These are phyloP conservation scores for Oophaga sylvatica DNA, from an alignment of 2,797 vertebrate species.

Conservation along the genomic window DNA sequence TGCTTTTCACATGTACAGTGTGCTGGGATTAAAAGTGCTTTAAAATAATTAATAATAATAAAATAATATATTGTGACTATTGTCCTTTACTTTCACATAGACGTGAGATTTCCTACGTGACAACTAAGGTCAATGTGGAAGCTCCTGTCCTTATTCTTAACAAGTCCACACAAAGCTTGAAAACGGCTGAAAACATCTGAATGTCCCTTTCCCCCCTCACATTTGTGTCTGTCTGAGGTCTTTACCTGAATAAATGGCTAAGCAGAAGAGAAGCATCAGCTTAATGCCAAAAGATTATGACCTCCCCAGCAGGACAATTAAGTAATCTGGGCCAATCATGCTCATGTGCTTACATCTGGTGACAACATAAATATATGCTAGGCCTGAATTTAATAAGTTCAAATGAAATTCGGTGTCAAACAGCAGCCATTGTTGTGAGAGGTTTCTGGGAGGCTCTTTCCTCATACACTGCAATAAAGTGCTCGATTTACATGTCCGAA, in stretches of 20 bases:
- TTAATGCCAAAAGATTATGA: constrained; percentile 58
- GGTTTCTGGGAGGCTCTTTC: constrained; percentile 37
- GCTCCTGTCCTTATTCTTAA: neutral
- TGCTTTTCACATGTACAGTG: no score
- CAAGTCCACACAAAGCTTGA: constrained; percentile 7
- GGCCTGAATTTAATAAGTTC: constrained; percentile 58
- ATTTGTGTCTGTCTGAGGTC: constrained; percentile 42
- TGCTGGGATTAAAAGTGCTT: no score
- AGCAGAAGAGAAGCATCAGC: constrained; percentile 59
- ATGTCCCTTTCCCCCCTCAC: constrained; percentile 6
- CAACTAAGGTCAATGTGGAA: neutral
- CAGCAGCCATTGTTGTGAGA: constrained; percentile 51
- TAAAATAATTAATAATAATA: no score
- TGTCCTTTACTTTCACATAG: neutral
- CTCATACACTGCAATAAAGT: constrained; percentile 46
- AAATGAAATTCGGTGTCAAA: constrained; percentile 58
- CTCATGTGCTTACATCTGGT: constrained; percentile 43
- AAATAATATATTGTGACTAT: neutral
- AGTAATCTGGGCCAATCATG: constrained; percentile 55
- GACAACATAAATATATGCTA: constrained; percentile 60
- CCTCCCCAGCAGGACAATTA: constrained; percentile 58
- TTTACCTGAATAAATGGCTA: constrained; percentile 55
- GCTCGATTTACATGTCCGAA: constrained; percentile 48
- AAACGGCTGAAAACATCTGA: constrained; percentile 17
- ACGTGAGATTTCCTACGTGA: neutral